phyloP scores from a whole-genome alignment of 2,797 vertebrate species.

The Diceros bicornis region DNA sequence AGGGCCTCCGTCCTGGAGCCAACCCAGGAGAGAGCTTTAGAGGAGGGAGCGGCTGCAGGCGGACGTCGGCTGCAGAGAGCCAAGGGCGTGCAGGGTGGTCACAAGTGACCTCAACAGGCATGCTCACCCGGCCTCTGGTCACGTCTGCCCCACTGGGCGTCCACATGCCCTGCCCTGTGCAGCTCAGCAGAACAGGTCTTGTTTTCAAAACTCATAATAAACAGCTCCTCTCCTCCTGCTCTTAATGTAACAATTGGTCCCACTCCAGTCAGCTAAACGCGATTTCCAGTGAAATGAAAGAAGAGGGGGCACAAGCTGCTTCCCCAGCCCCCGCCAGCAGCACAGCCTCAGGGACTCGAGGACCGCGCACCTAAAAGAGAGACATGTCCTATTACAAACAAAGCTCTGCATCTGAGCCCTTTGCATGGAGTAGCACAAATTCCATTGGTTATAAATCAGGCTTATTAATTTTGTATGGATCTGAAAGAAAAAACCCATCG shows the following conservation, averaged over 20 bases:
- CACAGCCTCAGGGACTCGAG: not conserved
- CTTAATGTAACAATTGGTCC: not conserved
- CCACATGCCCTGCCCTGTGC: fast-evolving
- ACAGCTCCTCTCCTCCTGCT: not conserved
- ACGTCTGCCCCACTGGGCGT: fast-evolving
- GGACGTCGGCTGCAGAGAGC: fast-evolving
- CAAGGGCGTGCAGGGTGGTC: fast-evolving
- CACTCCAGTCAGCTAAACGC: fast-evolving
- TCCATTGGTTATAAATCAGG: not conserved
- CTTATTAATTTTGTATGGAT: not conserved
- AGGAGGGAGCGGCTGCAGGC: too few relatives aligned
- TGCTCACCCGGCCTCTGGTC: fast-evolving
- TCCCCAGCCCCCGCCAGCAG: fast-evolving
- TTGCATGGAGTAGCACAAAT: not conserved
- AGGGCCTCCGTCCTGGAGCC: not conserved
- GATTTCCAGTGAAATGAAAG: fast-evolving
- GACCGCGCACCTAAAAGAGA: not conserved
- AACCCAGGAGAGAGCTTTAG: too few relatives aligned
- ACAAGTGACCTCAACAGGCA: fast-evolving
- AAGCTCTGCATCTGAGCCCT: not conserved
- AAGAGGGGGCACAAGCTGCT: fast-evolving
- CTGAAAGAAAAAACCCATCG: not conserved
- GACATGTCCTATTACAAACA: not conserved
- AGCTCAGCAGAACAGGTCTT: not conserved
- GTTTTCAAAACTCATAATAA: too few relatives aligned